Percentiles rank a stretch among this genome's conserved stretches.
Evolutionary conservation across 2,113 vertebrate species (phyloP).

Genomic region (Clarias magur): DNA sequence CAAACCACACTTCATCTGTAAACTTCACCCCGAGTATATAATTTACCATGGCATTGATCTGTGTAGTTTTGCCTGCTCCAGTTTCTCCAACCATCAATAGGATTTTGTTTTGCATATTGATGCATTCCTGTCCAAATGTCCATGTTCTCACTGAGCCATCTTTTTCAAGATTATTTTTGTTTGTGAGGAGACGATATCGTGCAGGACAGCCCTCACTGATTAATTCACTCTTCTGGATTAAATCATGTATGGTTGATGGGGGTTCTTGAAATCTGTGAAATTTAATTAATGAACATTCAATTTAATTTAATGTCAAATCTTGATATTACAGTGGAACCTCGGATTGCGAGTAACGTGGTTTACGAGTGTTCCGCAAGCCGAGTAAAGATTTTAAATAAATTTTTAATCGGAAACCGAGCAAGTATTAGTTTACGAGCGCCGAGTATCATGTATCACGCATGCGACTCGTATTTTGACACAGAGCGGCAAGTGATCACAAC

Average conservation of each 20-base stretch:
- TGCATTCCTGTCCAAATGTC: constrained; percentile 40
- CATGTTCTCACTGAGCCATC: not conserved
- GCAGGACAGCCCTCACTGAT: not conserved
- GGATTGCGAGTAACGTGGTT: too few relatives aligned
- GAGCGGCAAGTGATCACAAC: too few relatives aligned
- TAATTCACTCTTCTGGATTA: constrained; percentile 3
- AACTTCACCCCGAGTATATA: constrained; percentile 55
- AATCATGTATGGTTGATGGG: not conserved
- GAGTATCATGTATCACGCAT: too few relatives aligned
- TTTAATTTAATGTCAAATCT: too few relatives aligned
- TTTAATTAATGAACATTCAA: too few relatives aligned
- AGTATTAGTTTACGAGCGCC: too few relatives aligned
- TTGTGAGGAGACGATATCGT: not conserved
- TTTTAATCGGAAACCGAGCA: too few relatives aligned
- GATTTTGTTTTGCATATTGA: constrained; percentile 25
- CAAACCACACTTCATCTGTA: constrained; percentile 41
- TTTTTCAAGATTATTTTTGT: not conserved
- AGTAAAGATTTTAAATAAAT: too few relatives aligned
- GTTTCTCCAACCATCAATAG: constrained; percentile 52
- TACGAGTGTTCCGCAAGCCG: too few relatives aligned
- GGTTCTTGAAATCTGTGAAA: not conserved
- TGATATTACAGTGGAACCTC: too few relatives aligned
- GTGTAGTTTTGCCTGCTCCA: constrained; percentile 56
- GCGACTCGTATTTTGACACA: too few relatives aligned
- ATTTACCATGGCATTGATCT: constrained; percentile 53